A percentile compares a stretch with the other conserved stretches of the same genome.
Conservation (phyloP, 2,113 vertebrate genomes). For the Pitta sordida region DNA sequence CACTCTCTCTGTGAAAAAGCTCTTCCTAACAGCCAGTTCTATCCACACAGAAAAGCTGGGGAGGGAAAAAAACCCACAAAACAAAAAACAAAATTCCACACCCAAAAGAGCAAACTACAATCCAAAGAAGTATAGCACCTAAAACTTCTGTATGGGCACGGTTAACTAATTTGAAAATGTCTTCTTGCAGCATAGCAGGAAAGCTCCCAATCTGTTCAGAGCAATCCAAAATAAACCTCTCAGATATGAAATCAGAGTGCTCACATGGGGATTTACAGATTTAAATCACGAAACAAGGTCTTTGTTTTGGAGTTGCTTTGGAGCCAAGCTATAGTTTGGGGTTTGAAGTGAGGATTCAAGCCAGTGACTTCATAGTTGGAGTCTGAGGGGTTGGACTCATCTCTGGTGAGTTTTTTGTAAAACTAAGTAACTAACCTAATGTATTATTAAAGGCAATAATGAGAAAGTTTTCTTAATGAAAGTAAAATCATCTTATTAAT, state of each 20-base stretch:
- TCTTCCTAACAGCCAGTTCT: too few relatives aligned
- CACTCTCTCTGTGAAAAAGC: too few relatives aligned
- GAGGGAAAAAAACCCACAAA: neutral
- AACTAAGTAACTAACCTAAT: neutral
- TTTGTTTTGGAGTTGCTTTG: constrained; percentile 24
- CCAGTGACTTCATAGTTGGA: neutral
- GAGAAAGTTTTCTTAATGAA: neutral
- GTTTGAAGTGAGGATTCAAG: neutral
- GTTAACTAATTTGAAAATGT: neutral
- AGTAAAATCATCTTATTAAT: neutral
- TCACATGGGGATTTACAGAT: constrained; percentile 3
- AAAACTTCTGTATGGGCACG: neutral
- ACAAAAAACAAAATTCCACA: neutral
- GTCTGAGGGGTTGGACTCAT: neutral
- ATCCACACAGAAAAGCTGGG: neutral
- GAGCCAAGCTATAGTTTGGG: neutral
- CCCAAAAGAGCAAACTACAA: neutral
- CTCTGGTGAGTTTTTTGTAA: neutral
- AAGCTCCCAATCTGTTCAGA: neutral
- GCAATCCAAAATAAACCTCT: constrained; percentile 31
- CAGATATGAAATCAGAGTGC: constrained; percentile 7
- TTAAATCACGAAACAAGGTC: constrained; percentile 42
- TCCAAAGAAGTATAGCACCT: neutral
- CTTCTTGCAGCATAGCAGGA: neutral
- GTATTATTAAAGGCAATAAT: neutral